These are phyloP conservation scores for Melitaea cinxia DNA, from an alignment of 1,140 invertebrate genomes.

Conservation along the genomic window DNA sequence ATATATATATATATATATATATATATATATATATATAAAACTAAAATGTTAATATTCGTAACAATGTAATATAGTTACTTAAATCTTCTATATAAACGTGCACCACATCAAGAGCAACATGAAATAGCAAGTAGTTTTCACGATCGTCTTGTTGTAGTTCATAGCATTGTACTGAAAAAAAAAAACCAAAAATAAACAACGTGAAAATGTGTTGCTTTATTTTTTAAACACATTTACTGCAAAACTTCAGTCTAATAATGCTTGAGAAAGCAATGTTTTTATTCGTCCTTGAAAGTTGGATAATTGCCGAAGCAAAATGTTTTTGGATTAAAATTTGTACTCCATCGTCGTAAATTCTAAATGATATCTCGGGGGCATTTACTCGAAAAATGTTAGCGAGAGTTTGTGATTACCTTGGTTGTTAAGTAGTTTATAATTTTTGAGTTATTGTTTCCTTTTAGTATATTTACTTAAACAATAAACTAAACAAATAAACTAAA, in stretches of 20 bases:
- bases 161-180: too few relatives aligned
- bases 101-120: too few relatives aligned
- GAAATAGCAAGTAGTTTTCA: too few relatives aligned
- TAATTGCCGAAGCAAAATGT: conserved; percentile 37
- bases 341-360: conserved; percentile 27
- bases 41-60: too few relatives aligned
- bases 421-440: neutral
- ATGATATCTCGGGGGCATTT: conserved; percentile 21
- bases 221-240: conserved; percentile 23
- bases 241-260: conserved; percentile 33
- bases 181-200: neutral
- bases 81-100: too few relatives aligned
- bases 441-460: too few relatives aligned
- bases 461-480: too few relatives aligned
- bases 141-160: too few relatives aligned
- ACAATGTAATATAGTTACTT: too few relatives aligned
- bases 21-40: too few relatives aligned
- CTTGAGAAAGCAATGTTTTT: conserved; percentile 27
- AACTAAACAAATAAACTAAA: too few relatives aligned
- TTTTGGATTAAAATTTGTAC: conserved; percentile 39
- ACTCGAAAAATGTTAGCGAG: conserved; percentile 18
- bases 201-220: conserved; percentile 11
- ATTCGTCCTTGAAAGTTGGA: conserved; percentile 32
- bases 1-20: too few relatives aligned
- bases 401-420: conserved; percentile 17